Evolutionary conservation across 2,888 invertebrate species (phyloP).

Genomic region (Mellilla xanthometata): DNA sequence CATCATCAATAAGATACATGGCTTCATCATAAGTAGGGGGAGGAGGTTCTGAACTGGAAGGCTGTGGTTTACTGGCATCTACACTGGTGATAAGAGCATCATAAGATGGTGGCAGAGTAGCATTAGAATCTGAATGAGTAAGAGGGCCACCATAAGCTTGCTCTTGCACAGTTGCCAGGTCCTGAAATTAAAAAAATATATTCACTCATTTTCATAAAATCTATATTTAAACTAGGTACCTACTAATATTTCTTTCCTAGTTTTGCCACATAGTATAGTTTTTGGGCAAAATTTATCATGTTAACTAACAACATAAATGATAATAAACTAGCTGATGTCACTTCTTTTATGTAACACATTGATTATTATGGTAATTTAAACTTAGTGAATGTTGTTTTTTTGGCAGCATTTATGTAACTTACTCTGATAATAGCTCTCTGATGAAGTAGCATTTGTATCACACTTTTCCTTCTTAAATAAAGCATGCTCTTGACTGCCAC

Average conservation of each 20-base stretch:
- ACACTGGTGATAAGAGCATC: conserved; percentile 79
- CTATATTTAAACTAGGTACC: not conserved
- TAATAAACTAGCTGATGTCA: conserved; percentile 1
- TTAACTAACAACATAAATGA: not conserved
- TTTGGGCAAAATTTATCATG: not conserved
- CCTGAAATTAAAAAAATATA: conserved; percentile 58
- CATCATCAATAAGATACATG: conserved; percentile 78
- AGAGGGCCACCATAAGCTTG: conserved; percentile 78
- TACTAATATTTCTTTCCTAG: not conserved
- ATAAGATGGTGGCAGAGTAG: conserved; percentile 84
- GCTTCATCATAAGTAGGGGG: conserved; percentile 86
- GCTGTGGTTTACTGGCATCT: conserved; percentile 64
- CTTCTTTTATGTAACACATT: not conserved
- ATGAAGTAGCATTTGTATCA: conserved; percentile 85
- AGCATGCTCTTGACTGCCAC: conserved; percentile 86
- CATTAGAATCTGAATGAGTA: conserved; percentile 80
- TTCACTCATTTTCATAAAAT: not conserved
- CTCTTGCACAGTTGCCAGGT: conserved; percentile 81
- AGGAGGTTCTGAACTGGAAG: conserved; percentile 80
- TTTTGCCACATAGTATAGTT: not conserved
- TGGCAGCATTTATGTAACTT: conserved; percentile 38
- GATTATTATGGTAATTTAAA: conserved; percentile 5
- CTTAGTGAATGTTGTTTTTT: not conserved
- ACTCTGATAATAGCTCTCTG: conserved; percentile 85
- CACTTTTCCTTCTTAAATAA: conserved; percentile 85